Conservation (phyloP, 2,113 vertebrate genomes). For the Paracanthobrama guichenoti region DNA sequence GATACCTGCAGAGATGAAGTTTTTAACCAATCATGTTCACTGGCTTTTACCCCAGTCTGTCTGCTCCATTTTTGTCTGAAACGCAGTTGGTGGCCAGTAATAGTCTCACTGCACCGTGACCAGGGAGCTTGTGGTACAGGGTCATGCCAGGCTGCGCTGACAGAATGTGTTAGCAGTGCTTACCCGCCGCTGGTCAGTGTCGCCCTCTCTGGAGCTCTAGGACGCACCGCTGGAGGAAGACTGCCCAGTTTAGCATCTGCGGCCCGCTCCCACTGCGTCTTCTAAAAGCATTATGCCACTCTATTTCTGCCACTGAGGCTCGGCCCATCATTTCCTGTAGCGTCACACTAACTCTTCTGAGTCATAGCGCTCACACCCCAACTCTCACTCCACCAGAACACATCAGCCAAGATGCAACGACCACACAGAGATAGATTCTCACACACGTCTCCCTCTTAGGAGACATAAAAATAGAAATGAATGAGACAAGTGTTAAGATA, state of each 20-base stretch:
- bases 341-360: slow-evolving; percentile 9
- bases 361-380: slow-evolving; percentile 16
- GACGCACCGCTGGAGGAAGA: slow-evolving; percentile 9
- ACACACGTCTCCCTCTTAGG: not conserved
- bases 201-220: slow-evolving; percentile 27
- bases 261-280: not conserved
- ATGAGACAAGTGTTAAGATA: slow-evolving; percentile 1
- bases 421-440: not conserved
- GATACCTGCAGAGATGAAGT: slow-evolving; percentile 42
- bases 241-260: slow-evolving; percentile 6
- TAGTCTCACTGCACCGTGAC: slow-evolving; percentile 5
- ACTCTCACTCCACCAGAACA: not conserved
- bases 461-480: not conserved
- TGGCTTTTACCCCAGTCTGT: slow-evolving; percentile 40
- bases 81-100: slow-evolving; percentile 11
- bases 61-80: not conserved
- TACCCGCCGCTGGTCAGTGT: slow-evolving; percentile 38
- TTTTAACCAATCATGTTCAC: slow-evolving; percentile 39
- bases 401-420: not conserved
- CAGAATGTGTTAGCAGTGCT: slow-evolving; percentile 52
- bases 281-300: slow-evolving; percentile 26
- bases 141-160: slow-evolving; percentile 44
- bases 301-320: slow-evolving; percentile 4
- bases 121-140: slow-evolving; percentile 16
- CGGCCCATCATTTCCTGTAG: slow-evolving; percentile 21